Base-by-base conservation (phyloP, 1,140 invertebrate species). In the Zaprionus taronus region DNA sequence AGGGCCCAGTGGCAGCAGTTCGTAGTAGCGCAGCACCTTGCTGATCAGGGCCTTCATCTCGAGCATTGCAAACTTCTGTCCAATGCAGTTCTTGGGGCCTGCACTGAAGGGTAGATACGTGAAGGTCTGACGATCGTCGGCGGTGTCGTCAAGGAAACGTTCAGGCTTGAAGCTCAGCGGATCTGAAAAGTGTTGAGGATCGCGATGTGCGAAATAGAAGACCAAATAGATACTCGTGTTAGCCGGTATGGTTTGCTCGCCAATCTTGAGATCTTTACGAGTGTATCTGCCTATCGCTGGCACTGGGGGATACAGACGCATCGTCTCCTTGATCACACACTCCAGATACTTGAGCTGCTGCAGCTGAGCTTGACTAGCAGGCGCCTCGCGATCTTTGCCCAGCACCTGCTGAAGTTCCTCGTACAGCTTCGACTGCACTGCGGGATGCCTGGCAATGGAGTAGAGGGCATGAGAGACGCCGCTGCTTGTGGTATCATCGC, bases 31-130 rank as follows among this genome's bases (percentile, higher is more conserved):
- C 1, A 98, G 82, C 1, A 98, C 91, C 47, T 93, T 94, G 0
- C 95, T 94, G 51, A 97, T 77, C 0, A 96, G 91, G 0, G 94
- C 93, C 90, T 97, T 97, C 83, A 96, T 93, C 92, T 97, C 96
- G 81, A 97, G 91, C 92, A 96, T 93, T 1, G 97, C 97, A 93
- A 97, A 98, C 86, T 95, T 96, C 92, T 97, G 96, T 71, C 96
- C 96, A 68, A 96, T 95, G 70, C 95, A 96, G 77, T 95, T 95
- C 61, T 95, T 92, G 1, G 93, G 93, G 3, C 95, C 95, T 2
- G 94, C 94, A 64, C 94, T 95, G 77, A 96, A 96, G 4, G 96
- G 95, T 41, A 96, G 81, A 77, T 94, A 96, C 15, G 93, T 77
- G 56, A 92, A 94, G 1, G 80, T 93, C 67, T 93, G 93, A n/a